Evolutionary conservation across 2,888 invertebrate genomes (phyloP).

Genomic region (Mythimna pallens): DNA sequence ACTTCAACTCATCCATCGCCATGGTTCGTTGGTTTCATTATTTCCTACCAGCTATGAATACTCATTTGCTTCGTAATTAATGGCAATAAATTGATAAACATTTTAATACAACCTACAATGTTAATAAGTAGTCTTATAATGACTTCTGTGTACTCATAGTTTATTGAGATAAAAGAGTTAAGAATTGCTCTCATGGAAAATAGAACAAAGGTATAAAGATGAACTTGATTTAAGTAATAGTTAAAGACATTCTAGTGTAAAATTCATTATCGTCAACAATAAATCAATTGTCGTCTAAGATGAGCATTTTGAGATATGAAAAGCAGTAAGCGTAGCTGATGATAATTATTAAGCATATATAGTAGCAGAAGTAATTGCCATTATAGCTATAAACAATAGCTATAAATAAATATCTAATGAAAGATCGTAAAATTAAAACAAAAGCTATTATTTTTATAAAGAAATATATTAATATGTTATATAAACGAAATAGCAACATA

Average conservation of each 20-base stretch:
- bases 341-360: not conserved
- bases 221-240: slow-evolving; percentile 12
- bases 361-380: too few species aligned
- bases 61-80: slow-evolving; percentile 55
- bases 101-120: slow-evolving; percentile 26
- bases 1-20: slow-evolving; percentile 42
- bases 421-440: not conserved
- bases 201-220: too few species aligned
- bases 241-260: not conserved
- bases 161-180: not conserved
- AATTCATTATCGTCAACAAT: not conserved
- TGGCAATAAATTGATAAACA: slow-evolving; percentile 54
- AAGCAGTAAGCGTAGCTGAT: not conserved
- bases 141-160: too few species aligned
- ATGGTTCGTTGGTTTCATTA: slow-evolving; percentile 53
- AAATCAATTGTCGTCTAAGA: not conserved
- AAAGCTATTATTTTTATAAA: not conserved
- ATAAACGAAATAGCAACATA: slow-evolving; percentile 3
- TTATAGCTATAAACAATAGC: not conserved
- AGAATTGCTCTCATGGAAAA: not conserved
- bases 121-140: not conserved
- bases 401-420: not conserved
- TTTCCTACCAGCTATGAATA: slow-evolving; percentile 53
- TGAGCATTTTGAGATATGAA: not conserved
- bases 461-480: not conserved